A percentile compares a stretch with the other conserved stretches of the same genome.
Conservation (phyloP, 2,888 invertebrate genomes). For the Calameuta idolon region DNA sequence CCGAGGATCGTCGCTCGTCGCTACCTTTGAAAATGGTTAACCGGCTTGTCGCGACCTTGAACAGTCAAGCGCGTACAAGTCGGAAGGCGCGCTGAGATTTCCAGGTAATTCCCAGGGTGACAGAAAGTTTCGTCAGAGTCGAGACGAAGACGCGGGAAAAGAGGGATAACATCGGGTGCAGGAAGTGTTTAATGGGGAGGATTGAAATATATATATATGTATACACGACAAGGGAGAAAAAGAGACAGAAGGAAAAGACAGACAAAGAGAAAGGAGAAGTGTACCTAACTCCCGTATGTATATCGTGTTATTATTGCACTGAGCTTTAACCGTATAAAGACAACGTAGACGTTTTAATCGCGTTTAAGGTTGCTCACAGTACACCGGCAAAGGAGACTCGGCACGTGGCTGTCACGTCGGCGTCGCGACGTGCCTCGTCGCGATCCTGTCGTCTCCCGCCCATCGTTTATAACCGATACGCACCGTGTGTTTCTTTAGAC, state of each 20-base stretch:
- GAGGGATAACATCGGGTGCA: background rate
- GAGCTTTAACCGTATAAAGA: conserved; percentile 20
- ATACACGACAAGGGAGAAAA: background rate
- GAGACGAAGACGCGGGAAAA: background rate
- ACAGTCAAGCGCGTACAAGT: background rate
- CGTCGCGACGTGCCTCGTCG: conserved; percentile 29
- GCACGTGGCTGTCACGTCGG: conserved; percentile 56
- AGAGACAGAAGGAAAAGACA: background rate
- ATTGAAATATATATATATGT: background rate
- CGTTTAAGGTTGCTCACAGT: conserved; percentile 30
- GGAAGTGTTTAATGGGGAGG: background rate
- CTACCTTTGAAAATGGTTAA: background rate
- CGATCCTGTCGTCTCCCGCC: conserved; percentile 18
- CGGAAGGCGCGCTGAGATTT: background rate
- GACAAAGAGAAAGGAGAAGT: background rate
- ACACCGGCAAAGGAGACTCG: conserved; percentile 35
- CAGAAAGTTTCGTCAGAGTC: background rate
- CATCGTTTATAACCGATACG: background rate
- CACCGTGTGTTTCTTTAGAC: background rate
- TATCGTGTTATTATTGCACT: background rate
- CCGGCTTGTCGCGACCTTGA: background rate
- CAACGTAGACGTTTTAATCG: conserved; percentile 31
- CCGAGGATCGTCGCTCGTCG: background rate
- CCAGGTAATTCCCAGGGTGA: background rate
- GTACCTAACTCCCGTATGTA: background rate